Conservation (phyloP, 2,888 invertebrate species). For the Nomada ruficornis region DNA sequence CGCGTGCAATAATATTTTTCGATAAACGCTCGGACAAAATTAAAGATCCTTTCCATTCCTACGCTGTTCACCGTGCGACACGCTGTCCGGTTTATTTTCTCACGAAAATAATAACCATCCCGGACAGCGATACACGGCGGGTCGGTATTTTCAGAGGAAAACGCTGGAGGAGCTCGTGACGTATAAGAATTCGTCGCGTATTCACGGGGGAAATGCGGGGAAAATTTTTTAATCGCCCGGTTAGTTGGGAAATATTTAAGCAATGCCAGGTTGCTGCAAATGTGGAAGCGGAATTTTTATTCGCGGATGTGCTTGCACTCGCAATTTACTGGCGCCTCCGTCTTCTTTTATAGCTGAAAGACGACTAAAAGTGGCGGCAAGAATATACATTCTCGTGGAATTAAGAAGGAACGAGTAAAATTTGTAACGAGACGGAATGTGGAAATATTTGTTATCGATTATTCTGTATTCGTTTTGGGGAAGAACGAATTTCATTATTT, state of each 20-base stretch:
- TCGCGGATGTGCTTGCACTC: not conserved
- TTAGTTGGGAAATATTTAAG: not conserved
- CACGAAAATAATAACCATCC: constrained; percentile 10
- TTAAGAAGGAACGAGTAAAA: too few species aligned
- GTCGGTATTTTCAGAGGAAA: not conserved
- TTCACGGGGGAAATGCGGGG: not conserved
- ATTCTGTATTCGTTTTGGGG: too few species aligned
- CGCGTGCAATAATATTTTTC: constrained; percentile 19
- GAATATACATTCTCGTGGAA: not conserved
- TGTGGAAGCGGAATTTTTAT: not conserved
- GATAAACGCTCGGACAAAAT: constrained; percentile 41
- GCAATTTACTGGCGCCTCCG: not conserved
- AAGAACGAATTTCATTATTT: too few species aligned
- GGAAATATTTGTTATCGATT: too few species aligned
- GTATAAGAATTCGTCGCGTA: not conserved
- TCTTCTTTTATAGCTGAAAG: not conserved
- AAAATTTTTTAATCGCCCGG: not conserved
- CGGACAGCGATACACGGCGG: not conserved
- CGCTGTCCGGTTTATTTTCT: not conserved
- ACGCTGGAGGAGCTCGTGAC: not conserved
- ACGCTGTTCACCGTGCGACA: not conserved
- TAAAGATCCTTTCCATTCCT: constrained; percentile 33
- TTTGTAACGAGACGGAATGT: too few species aligned
- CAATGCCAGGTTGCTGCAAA: not conserved
- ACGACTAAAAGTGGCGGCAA: not conserved